Conservation (phyloP, 2,113 vertebrate species). For the Leptobrachium leishanense region DNA sequence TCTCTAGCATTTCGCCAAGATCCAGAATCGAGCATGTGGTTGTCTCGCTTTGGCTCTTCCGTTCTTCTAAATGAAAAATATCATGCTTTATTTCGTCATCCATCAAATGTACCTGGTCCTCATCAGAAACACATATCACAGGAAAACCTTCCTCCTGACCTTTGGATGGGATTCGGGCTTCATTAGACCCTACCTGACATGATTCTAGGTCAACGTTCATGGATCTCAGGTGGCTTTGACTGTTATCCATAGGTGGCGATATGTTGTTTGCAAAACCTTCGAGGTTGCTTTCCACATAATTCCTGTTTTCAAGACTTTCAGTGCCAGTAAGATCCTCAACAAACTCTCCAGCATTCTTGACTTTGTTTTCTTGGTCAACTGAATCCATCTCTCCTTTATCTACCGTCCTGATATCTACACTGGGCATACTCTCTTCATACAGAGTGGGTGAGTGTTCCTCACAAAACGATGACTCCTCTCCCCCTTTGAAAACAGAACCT, state of each 20-base stretch:
- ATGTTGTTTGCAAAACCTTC: neutral
- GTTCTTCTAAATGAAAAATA: neutral
- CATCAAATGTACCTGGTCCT: neutral
- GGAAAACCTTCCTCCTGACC: neutral
- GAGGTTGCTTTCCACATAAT: neutral
- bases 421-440: neutral
- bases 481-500: neutral
- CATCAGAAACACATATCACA: neutral
- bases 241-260: neutral
- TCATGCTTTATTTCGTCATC: neutral
- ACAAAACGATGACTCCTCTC: neutral
- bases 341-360: neutral
- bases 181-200: neutral
- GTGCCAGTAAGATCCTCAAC: neutral
- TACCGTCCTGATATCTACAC: neutral
- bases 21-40: neutral
- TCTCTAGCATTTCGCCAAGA: too few relatives aligned
- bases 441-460: neutral
- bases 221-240: neutral
- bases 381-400: neutral
- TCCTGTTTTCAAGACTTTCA: neutral
- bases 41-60: neutral
- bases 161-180: neutral
- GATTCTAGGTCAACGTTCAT: neutral
- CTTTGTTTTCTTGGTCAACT: neutral